Conservation (phyloP, 2,888 invertebrate species). For the Thera obeliscata region DNA sequence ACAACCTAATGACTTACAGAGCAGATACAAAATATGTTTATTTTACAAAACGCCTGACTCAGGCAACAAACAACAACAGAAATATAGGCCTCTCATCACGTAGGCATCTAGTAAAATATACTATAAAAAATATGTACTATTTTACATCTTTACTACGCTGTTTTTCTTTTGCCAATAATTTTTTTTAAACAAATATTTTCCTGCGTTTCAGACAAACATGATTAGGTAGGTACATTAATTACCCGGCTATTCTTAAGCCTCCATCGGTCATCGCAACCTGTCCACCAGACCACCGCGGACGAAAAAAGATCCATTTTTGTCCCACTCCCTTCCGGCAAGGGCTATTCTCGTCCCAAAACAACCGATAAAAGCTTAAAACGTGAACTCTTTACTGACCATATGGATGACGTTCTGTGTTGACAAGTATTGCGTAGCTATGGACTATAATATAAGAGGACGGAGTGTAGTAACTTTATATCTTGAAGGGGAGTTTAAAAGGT, state of each 20-base stretch:
- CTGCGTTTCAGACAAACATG: neutral
- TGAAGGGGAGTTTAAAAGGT: conserved; percentile 22
- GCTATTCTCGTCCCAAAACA: conserved; percentile 61
- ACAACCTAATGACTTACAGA: too few species aligned
- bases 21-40: neutral
- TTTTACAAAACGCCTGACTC: conserved; percentile 7
- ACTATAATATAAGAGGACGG: neutral
- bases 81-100: neutral
- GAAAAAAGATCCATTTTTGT: conserved; percentile 70
- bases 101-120: neutral
- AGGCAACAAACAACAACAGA: conserved; percentile 6
- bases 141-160: too few species aligned
- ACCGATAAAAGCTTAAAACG: conserved; percentile 59
- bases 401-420: conserved; percentile 61
- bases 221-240: neutral
- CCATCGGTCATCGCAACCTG: conserved; percentile 47
- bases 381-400: conserved; percentile 65
- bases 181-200: neutral
- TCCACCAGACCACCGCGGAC: conserved; percentile 59
- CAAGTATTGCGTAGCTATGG: conserved; percentile 36
- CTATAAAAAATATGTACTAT: too few species aligned
- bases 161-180: too few species aligned
- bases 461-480: conserved; percentile 24
- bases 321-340: conserved; percentile 67
- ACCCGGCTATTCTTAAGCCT: conserved; percentile 41